Conservation (phyloP, 2,797 vertebrate species). For the Tolypeutes matacus region DNA sequence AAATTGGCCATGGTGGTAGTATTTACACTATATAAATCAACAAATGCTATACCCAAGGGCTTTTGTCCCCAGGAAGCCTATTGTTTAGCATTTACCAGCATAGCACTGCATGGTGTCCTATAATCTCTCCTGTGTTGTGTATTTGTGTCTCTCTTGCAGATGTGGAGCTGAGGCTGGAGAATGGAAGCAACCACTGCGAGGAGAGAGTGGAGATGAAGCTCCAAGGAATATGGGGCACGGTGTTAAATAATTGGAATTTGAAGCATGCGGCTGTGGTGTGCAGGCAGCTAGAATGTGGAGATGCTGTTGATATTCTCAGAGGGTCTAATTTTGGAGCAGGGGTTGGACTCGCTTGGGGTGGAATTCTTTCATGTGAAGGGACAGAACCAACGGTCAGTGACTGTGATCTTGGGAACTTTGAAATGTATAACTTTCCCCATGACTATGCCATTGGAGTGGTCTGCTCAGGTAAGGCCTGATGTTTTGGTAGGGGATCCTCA, state of each 20-base stretch:
- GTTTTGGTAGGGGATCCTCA: not conserved
- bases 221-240: not conserved
- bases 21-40: not conserved
- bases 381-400: not conserved
- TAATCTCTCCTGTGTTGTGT: not conserved
- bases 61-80: not conserved
- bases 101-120: not conserved
- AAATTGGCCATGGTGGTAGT: not conserved
- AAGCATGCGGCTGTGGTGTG: rapidly evolving
- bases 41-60: not conserved
- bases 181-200: conserved; percentile 1
- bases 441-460: not conserved
- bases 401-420: not conserved
- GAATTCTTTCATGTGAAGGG: rapidly evolving
- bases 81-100: not conserved
- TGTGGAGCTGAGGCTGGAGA: not conserved
- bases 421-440: not conserved
- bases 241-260: rapidly evolving
- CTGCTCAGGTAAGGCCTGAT: conserved; percentile 54
- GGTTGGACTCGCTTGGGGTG: not conserved
- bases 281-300: not conserved
- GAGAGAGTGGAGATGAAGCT: not conserved
- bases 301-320: not conserved
- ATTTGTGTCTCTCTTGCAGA: not conserved
- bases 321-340: not conserved